A percentile compares a stretch with the other conserved stretches of the same genome.
Conservation (phyloP, 1,140 invertebrate species). For the Ceratina calcarata region DNA sequence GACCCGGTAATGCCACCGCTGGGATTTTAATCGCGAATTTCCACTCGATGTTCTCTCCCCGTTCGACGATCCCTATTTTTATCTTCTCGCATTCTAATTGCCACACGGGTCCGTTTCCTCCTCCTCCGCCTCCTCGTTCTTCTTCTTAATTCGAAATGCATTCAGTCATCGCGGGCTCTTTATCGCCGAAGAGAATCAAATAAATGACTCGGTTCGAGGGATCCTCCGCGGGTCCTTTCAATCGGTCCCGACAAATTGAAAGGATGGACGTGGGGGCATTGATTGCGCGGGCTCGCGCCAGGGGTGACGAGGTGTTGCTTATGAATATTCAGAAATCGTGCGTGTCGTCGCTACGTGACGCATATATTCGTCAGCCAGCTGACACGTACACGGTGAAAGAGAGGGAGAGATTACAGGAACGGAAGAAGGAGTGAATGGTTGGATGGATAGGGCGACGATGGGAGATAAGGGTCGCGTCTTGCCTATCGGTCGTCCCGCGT, state of each 20-base stretch:
- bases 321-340: conserved; percentile 69
- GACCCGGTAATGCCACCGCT: conserved; percentile 63
- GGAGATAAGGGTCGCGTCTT: conserved; percentile 65
- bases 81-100: conserved; percentile 48
- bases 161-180: not conserved
- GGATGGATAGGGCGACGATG: conserved; percentile 53
- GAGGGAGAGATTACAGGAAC: not conserved
- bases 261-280: conserved; percentile 33
- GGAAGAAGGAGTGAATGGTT: not conserved
- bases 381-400: conserved; percentile 45
- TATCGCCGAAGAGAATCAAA: not conserved
- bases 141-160: not conserved
- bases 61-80: conserved; percentile 40
- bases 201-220: not conserved
- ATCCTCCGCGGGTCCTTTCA: not conserved
- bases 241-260: conserved; percentile 53
- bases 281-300: conserved; percentile 31
- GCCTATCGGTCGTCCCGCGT: conserved; percentile 64
- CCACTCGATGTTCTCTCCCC: conserved; percentile 52
- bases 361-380: conserved; percentile 49
- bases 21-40: conserved; percentile 69
- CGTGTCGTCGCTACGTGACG: conserved; percentile 63
- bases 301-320: conserved; percentile 52
- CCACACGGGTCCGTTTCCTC: conserved; percentile 47
- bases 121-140: conserved; percentile 1